phyloP scores from a whole-genome alignment of 2,888 invertebrate genomes.

The Trichacis sp. region DNA sequence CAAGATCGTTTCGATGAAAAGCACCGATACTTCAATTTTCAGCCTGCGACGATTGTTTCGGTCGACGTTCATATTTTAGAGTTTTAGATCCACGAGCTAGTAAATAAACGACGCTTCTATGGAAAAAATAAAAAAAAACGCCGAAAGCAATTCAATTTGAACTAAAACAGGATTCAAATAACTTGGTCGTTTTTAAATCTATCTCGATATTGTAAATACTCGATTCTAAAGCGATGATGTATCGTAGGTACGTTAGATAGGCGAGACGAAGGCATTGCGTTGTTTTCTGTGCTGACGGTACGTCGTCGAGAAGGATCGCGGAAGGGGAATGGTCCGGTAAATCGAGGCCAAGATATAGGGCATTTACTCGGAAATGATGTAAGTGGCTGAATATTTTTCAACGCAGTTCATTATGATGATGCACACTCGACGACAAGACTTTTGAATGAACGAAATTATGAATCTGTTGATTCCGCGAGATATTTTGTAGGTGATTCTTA shows the following conservation, averaged over 20 bases:
- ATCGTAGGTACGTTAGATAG: constrained; percentile 23
- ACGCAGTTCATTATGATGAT: too few species aligned
- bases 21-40: too few species aligned
- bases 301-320: constrained; percentile 31
- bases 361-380: too few species aligned
- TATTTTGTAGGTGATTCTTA: too few species aligned
- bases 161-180: constrained; percentile 20
- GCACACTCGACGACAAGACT: too few species aligned
- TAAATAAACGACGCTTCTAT: constrained; percentile 23
- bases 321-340: too few species aligned
- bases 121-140: constrained; percentile 11
- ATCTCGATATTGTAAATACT: constrained; percentile 32
- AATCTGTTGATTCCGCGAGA: too few species aligned
- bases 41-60: constrained; percentile 21
- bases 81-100: constrained; percentile 27
- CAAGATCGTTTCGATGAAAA: too few species aligned
- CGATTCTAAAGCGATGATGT: constrained; percentile 25
- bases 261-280: constrained; percentile 12
- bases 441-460: too few species aligned
- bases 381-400: too few species aligned
- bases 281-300: background rate
- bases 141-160: constrained; percentile 25
- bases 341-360: too few species aligned
- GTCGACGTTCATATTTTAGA: constrained; percentile 13
- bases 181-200: constrained; percentile 25